phyloP scores from a whole-genome alignment of 1,140 invertebrate genomes.

The Neotoxoptera formosana region DNA sequence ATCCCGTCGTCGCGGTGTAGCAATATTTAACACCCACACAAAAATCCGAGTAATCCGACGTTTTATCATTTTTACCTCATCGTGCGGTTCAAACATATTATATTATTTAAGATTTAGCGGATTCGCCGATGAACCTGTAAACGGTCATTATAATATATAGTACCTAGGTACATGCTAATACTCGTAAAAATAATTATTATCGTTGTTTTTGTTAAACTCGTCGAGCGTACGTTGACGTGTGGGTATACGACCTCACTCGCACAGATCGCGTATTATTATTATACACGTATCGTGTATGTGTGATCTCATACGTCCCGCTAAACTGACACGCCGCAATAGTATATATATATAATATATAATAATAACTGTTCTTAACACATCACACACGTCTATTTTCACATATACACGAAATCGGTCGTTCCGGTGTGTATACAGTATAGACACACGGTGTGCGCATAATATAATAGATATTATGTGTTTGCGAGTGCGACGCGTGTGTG shows the following conservation, averaged over 20 bases:
- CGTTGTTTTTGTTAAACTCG: not conserved
- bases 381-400: not conserved
- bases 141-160: not conserved
- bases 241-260: slow-evolving; percentile 7
- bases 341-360: not conserved
- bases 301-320: not conserved
- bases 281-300: not conserved
- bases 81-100: not conserved
- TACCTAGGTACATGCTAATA: not conserved
- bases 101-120: not conserved
- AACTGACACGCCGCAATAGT: not conserved
- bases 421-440: not conserved
- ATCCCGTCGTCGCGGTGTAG: not conserved
- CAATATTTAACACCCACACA: not conserved
- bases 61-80: not conserved
- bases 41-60: not conserved
- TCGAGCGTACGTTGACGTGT: slow-evolving; percentile 9
- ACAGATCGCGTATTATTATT: too few species aligned
- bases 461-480: not conserved
- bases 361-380: slow-evolving; percentile 29
- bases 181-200: not conserved
- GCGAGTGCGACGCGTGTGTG: not conserved
- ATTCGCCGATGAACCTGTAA: not conserved
- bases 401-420: not conserved
- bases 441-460: not conserved